These are phyloP conservation scores for Gibbula magus DNA, from an alignment of 2,888 invertebrate genomes.

Conservation along the genomic window DNA sequence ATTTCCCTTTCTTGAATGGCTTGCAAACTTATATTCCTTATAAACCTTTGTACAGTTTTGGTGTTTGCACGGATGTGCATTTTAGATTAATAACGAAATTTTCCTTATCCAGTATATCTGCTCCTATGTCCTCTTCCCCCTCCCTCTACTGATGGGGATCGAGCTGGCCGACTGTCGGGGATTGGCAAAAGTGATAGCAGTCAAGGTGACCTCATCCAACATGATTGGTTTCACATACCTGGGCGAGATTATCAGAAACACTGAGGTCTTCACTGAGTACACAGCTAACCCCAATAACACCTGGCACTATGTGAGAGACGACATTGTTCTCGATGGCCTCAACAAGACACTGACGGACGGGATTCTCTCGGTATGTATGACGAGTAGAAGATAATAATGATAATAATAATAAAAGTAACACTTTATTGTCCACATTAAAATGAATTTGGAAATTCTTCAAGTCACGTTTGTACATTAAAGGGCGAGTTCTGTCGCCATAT, in stretches of 20 bases:
- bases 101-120: neutral
- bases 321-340: neutral
- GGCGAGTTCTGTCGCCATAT: too few relatives aligned
- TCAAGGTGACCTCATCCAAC: neutral
- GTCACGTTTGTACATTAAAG: too few relatives aligned
- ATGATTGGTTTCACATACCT: neutral
- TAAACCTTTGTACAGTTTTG: too few relatives aligned
- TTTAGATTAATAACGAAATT: neutral
- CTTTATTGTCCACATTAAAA: too few relatives aligned
- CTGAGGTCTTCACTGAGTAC: neutral
- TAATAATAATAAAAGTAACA: too few relatives aligned
- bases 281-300: neutral
- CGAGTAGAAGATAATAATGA: too few relatives aligned
- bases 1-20: too few relatives aligned
- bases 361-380: neutral
- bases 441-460: too few relatives aligned
- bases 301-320: slow-evolving; percentile 7
- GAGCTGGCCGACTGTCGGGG: slow-evolving; percentile 6
- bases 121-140: neutral
- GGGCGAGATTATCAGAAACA: neutral
- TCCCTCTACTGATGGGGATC: slow-evolving; percentile 7
- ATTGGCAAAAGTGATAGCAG: slow-evolving; percentile 6
- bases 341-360: neutral
- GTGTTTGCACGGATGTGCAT: too few relatives aligned
- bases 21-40: too few relatives aligned